Evolutionary conservation across 1,140 invertebrate genomes (phyloP).

Genomic region (Drosophila orosa): DNA sequence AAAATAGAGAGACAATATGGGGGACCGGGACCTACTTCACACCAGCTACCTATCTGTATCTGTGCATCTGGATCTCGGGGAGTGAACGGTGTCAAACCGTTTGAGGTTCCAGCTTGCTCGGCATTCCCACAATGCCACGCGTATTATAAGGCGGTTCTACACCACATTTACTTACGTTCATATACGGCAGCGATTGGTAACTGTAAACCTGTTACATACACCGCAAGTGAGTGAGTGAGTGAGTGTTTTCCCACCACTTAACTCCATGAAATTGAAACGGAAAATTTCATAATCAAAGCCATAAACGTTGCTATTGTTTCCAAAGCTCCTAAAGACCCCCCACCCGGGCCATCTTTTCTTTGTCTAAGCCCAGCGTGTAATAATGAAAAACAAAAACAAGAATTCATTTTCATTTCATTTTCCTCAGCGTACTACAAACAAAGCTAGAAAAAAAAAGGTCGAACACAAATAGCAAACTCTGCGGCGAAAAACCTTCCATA

Average conservation of each 20-base stretch:
- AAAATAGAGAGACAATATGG: slow-evolving; percentile 26
- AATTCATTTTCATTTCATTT: slow-evolving; percentile 64
- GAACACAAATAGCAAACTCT: slow-evolving; percentile 11
- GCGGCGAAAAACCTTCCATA: slow-evolving; percentile 17
- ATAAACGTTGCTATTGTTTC: slow-evolving; percentile 68
- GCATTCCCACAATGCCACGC: slow-evolving; percentile 49
- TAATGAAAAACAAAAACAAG: slow-evolving; percentile 43
- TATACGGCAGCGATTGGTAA: slow-evolving; percentile 57
- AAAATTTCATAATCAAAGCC: slow-evolving; percentile 76
- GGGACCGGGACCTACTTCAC: slow-evolving; percentile 28
- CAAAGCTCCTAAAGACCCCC: slow-evolving; percentile 10
- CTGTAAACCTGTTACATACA: slow-evolving; percentile 60
- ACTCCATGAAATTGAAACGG: slow-evolving; percentile 60
- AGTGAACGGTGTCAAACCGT: slow-evolving; percentile 30
- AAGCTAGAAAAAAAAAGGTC: slow-evolving; percentile 12
- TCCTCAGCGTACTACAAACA: slow-evolving; percentile 42
- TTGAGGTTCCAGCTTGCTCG: slow-evolving; percentile 1
- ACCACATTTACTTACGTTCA: slow-evolving; percentile 10
- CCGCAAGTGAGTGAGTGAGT: slow-evolving; percentile 11
- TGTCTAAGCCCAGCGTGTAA: slow-evolving; percentile 35
- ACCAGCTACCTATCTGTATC: slow-evolving; percentile 7
- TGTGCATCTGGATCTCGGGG: slow-evolving; percentile 6
- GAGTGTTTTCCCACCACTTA: slow-evolving; percentile 69
- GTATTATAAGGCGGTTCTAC: slow-evolving; percentile 10
- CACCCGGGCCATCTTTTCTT: slow-evolving; percentile 9